These are phyloP conservation scores for Staurois parvus DNA, from an alignment of 2,797 vertebrate species.

Conservation along the genomic window DNA sequence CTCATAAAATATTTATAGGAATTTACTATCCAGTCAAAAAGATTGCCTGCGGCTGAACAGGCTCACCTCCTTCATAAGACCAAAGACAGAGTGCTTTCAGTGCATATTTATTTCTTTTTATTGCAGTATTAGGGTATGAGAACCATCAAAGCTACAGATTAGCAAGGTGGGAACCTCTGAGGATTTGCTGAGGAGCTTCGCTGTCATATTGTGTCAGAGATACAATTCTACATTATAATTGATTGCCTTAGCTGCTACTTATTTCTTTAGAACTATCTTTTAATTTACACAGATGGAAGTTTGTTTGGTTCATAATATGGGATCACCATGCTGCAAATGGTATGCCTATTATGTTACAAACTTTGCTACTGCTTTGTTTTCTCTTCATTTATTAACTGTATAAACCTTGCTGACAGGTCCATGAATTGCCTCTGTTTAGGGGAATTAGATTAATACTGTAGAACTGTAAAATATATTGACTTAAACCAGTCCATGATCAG, in stretches of 20 bases:
- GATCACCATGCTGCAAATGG: background rate
- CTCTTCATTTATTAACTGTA: no score
- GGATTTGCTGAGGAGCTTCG: constrained; percentile 11
- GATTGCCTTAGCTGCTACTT: background rate
- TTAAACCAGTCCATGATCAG: no score
- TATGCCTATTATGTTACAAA: no score
- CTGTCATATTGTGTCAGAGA: background rate
- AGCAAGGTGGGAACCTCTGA: constrained; percentile 10
- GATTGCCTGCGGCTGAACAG: constrained; percentile 11
- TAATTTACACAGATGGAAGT: background rate
- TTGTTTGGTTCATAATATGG: background rate
- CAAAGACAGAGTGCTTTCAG: constrained; percentile 29
- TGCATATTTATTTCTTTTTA: constrained; percentile 17
- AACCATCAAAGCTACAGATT: constrained; percentile 29
- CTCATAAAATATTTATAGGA: constrained; percentile 29
- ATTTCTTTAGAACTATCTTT: background rate
- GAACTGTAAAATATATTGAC: no score
- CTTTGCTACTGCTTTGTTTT: no score
- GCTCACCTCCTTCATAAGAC: constrained; percentile 8
- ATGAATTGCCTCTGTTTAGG: no score
- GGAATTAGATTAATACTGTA: no score
- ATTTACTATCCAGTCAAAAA: constrained; percentile 24
- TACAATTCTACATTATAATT: background rate
- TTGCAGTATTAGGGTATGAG: constrained; percentile 30
- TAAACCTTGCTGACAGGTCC: no score